These are phyloP conservation scores for Sebastes itinus DNA, from an alignment of 2,797 vertebrate genomes.

Conservation along the genomic window DNA sequence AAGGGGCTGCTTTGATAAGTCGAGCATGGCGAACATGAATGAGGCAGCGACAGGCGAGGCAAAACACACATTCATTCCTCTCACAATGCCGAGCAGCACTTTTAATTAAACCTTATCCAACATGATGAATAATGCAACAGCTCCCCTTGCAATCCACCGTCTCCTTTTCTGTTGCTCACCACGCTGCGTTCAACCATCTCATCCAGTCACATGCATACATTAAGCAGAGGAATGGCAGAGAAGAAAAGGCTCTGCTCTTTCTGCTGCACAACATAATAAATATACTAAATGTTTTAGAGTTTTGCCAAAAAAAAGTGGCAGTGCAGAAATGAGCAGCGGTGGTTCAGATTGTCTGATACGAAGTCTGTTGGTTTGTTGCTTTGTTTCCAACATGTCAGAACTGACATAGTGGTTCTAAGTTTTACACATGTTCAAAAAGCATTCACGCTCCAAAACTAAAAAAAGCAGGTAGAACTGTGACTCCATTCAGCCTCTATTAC, in stretches of 20 bases:
- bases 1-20: constrained; percentile 90
- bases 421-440: constrained; percentile 34
- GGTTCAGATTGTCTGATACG: constrained; percentile 43
- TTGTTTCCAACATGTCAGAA: constrained; percentile 23
- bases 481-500: constrained; percentile 20
- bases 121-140: constrained; percentile 93
- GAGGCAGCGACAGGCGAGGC: constrained; percentile 91
- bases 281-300: constrained; percentile 59
- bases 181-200: constrained; percentile 89
- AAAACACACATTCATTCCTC: constrained; percentile 94
- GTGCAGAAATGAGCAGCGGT: constrained; percentile 14
- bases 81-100: constrained; percentile 91
- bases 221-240: constrained; percentile 57
- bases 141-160: constrained; percentile 87
- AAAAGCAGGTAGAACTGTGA: constrained; percentile 28
- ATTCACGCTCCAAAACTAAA: background rate
- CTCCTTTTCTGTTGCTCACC: constrained; percentile 88
- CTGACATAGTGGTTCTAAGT: constrained; percentile 10
- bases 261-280: constrained; percentile 45
- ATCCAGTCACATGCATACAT: constrained; percentile 87
- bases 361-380: constrained; percentile 23
- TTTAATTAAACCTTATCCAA: constrained; percentile 98
- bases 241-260: constrained; percentile 55
- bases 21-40: constrained; percentile 91
- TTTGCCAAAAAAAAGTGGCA: constrained; percentile 28